These are phyloP conservation scores for Hyla sarda DNA, from an alignment of 2,113 vertebrate genomes.

Conservation along the genomic window DNA sequence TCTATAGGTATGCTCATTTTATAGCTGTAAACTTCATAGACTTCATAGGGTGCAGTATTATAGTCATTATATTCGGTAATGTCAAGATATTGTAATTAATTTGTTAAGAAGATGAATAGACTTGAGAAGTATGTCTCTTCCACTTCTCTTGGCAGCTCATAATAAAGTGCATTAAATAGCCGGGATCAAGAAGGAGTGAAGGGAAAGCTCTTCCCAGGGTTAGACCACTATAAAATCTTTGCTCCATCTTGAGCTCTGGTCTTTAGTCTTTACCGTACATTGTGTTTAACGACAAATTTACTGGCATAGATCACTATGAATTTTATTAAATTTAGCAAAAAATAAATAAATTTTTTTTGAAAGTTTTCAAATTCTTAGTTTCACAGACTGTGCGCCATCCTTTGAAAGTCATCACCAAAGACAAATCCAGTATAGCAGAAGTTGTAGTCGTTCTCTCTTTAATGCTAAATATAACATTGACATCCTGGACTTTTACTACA, in stretches of 20 bases:
- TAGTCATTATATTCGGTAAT: background rate
- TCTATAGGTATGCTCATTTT: too few species aligned
- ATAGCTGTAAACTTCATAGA: too few species aligned
- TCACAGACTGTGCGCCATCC: background rate
- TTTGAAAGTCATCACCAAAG: conserved; percentile 1
- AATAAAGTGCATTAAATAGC: too few species aligned
- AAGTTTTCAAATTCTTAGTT: background rate
- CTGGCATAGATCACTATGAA: background rate
- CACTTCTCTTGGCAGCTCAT: too few species aligned
- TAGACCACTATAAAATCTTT: too few species aligned
- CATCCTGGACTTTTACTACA: conserved; percentile 2
- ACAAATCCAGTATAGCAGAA: background rate
- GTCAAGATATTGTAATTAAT: too few species aligned
- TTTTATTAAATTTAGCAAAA: background rate
- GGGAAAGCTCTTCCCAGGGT: too few species aligned
- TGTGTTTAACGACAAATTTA: background rate
- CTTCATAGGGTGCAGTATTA: background rate
- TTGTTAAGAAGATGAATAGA: too few species aligned
- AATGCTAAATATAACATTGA: conserved; percentile 1
- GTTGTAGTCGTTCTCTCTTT: background rate
- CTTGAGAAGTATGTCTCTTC: too few species aligned
- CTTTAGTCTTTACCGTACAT: background rate
- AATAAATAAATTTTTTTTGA: background rate
- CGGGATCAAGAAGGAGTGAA: too few species aligned
- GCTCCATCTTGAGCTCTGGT: too few species aligned